Evolutionary conservation across 2,888 invertebrate species (phyloP), one percentile per base, ranked within the genome.

Genomic region (Polyommatus icarus): DNA sequence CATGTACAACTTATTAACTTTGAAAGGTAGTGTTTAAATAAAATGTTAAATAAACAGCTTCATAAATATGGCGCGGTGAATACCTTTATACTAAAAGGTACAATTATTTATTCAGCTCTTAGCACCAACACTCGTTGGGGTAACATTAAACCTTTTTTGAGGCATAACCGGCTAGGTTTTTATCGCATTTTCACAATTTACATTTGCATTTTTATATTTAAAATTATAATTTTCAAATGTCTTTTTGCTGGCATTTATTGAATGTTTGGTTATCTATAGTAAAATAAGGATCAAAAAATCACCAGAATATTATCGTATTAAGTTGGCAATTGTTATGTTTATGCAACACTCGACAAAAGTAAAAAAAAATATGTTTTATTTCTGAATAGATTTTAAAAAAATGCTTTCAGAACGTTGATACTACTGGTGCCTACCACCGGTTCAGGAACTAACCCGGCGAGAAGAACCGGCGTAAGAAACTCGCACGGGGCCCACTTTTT

Each of bases 41-140:
- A 80, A 81, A 82, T 78, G 78, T 80, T 80, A 79, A 79, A 83
- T 81, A 82, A 82, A 79, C 80, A 80, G 79, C 76, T 80, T 79
- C 77, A 61, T 80, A 80, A 82, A 78, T 81, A 79, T 78, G 78
- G 79, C 78, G 79, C 78, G 81, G 80, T 79, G 80, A 82, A 82
- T 80, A 82, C 81, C 81, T 81, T 81, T 79, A 81, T 79, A 79
- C 81, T 81, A 81, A 82, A 82, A 82, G 81, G 80, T 78, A 81
- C 78, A 80, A 82, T 83, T 81, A 82, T 82, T 83, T 84, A 83
- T 83, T 83, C 82, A 82, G 82, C 82, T 83, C 83, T 82, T 82
- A 78, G 79, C 78, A 78, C 77, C 78, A 77, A 79, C 76, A 77
- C 79, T 78, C 78, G 79, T 80, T 79, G 73, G 73, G 73, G 72